Evolutionary conservation across 2,113 vertebrate species (phyloP).

Genomic region (Leucosticte australis): DNA sequence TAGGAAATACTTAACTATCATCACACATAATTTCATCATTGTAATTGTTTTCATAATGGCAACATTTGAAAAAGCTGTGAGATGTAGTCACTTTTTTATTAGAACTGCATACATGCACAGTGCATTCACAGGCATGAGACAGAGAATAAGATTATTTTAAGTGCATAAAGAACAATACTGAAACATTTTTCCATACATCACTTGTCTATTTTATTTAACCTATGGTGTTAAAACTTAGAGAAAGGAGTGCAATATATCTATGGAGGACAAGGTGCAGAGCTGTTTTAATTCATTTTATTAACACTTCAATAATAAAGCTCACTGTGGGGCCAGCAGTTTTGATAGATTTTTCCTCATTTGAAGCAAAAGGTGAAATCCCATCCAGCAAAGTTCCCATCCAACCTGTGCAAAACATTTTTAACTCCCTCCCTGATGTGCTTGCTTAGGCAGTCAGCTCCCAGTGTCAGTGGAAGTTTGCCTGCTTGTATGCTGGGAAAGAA

Average conservation of each 20-base stretch:
- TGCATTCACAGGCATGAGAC: neutral
- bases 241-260: neutral
- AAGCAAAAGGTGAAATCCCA: neutral
- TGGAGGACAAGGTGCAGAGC: neutral
- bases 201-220: neutral
- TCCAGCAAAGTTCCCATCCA: neutral
- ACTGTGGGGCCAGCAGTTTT: neutral
- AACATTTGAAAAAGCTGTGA: neutral
- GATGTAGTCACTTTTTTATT: neutral
- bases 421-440: neutral
- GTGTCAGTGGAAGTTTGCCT: neutral
- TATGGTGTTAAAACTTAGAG: neutral
- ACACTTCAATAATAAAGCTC: neutral
- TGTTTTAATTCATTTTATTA: neutral
- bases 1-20: neutral
- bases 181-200: neutral
- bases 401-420: neutral
- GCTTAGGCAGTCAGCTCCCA: neutral
- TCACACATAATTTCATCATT: neutral
- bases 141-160: neutral
- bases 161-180: neutral
- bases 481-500: neutral
- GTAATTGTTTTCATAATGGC: neutral
- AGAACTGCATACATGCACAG: neutral
- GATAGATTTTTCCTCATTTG: neutral